These are phyloP conservation scores for Drosophila bocki DNA, from an alignment of 1,140 invertebrate species.

Conservation along the genomic window DNA sequence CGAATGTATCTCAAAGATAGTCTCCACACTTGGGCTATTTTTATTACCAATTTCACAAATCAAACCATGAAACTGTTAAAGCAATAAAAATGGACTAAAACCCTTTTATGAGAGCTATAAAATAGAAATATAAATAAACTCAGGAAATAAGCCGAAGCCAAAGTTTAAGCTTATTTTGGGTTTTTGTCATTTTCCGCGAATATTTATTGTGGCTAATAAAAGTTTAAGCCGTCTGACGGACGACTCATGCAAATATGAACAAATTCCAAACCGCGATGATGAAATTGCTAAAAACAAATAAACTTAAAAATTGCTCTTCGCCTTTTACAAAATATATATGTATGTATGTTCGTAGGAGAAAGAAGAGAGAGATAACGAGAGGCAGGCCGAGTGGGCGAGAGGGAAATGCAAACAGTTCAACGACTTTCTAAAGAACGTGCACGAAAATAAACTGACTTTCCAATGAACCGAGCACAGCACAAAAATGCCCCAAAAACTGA, in stretches of 20 bases:
- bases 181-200: background rate
- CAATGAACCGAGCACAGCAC: slow-evolving; percentile 45
- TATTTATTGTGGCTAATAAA: slow-evolving; percentile 23
- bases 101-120: slow-evolving; percentile 1
- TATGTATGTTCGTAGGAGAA: slow-evolving; percentile 8
- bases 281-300: slow-evolving; percentile 51
- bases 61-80: slow-evolving; percentile 2
- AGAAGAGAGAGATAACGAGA: background rate
- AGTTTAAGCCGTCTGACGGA: background rate
- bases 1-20: slow-evolving; percentile 12
- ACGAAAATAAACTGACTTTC: slow-evolving; percentile 55
- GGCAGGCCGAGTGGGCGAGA: slow-evolving; percentile 12
- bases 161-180: background rate
- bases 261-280: slow-evolving; percentile 31
- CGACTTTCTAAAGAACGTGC: slow-evolving; percentile 53
- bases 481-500: slow-evolving; percentile 45
- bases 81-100: background rate
- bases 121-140: background rate
- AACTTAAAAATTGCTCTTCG: slow-evolving; percentile 30
- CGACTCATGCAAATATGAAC: slow-evolving; percentile 16
- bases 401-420: slow-evolving; percentile 41
- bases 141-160: background rate
- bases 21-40: background rate
- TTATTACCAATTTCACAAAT: slow-evolving; percentile 2
- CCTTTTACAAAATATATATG: slow-evolving; percentile 21